Evolutionary conservation across 1,140 invertebrate genomes (phyloP).

Genomic region (Eueides isabella): DNA sequence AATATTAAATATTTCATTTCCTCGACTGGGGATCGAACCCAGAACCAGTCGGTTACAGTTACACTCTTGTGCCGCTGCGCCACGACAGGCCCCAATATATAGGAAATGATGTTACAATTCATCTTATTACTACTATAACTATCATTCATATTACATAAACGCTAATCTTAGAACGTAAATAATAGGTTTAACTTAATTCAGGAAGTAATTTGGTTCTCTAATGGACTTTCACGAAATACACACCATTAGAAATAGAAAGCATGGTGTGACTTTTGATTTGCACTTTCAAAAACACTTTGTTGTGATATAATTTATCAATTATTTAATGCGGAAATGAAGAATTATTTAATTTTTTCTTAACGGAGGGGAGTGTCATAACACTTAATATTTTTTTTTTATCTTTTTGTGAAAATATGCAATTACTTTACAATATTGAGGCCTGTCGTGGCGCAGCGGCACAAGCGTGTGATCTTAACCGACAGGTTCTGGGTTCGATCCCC

Average conservation of each 20-base stretch:
- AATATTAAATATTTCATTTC: too few species aligned
- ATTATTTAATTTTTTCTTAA: too few species aligned
- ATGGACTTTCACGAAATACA: constrained; percentile 31
- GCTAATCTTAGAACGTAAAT: constrained; percentile 2
- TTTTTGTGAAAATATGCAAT: too few species aligned
- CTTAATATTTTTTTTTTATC: too few species aligned
- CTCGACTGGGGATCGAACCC: too few species aligned
- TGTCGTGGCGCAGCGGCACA: too few species aligned
- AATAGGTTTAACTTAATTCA: constrained; percentile 9
- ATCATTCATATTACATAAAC: constrained; percentile 6
- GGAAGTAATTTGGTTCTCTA: constrained; percentile 25
- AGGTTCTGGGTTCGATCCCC: too few species aligned
- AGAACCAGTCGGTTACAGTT: too few species aligned
- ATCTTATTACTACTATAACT: not conserved
- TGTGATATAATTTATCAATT: not conserved
- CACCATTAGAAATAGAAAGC: constrained; percentile 33
- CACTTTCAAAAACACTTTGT: constrained; percentile 16
- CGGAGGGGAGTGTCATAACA: too few species aligned
- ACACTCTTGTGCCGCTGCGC: not conserved
- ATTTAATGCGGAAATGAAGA: not conserved
- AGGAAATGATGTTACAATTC: not conserved
- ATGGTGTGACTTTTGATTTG: constrained; percentile 23
- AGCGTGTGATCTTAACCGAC: too few species aligned
- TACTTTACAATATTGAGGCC: too few species aligned
- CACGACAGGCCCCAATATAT: not conserved